Conservation (phyloP, 2,113 vertebrate genomes). For the Eurypyga helias region DNA sequence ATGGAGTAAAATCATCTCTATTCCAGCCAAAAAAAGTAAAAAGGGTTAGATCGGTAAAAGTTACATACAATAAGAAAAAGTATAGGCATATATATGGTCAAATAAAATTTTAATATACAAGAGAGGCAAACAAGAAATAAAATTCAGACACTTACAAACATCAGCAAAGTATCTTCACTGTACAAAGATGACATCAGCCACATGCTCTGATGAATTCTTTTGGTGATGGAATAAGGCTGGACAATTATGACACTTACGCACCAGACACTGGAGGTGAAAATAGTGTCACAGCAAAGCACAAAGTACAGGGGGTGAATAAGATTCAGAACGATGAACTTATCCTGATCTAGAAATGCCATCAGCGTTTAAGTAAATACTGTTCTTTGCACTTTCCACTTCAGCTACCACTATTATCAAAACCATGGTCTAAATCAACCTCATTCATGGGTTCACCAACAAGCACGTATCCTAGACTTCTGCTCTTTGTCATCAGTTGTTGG, state of each 20-base stretch:
- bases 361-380: background rate
- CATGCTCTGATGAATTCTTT: background rate
- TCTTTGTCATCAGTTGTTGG: background rate
- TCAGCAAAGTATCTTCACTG: background rate
- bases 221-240: background rate
- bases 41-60: background rate
- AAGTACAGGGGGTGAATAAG: background rate
- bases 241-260: background rate
- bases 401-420: background rate
- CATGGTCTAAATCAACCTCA: background rate
- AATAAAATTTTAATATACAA: background rate
- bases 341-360: background rate
- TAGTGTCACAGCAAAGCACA: background rate
- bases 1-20: background rate
- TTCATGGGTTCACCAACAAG: background rate
- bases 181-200: background rate
- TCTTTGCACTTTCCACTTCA: background rate
- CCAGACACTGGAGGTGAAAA: background rate
- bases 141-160: background rate
- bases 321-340: background rate
- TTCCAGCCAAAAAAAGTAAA: background rate
- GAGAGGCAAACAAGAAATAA: background rate
- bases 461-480: background rate
- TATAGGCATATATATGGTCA: background rate
- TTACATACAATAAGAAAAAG: background rate